phyloP scores from a whole-genome alignment of 2,888 invertebrate genomes.

The Catocala fraxini region DNA sequence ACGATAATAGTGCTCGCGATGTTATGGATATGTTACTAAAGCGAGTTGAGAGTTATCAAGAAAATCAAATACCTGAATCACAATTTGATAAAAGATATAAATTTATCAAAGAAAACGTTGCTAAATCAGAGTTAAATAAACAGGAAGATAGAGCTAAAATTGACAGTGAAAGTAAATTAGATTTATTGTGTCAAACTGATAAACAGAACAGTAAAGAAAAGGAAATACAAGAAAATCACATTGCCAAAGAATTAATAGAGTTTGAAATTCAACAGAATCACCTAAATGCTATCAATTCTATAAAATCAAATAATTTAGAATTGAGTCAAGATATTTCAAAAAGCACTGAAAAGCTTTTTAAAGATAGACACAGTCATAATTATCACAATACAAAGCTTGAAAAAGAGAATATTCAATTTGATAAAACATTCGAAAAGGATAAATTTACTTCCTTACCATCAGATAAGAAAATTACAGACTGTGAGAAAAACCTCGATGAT shows the following conservation, averaged over 20 bases:
- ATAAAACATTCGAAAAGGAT: constrained; percentile 74
- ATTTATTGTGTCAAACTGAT: constrained; percentile 29
- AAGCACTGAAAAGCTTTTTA: constrained; percentile 63
- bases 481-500: constrained; percentile 77
- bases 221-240: constrained; percentile 57
- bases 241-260: constrained; percentile 67
- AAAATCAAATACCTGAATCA: constrained; percentile 60
- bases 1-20: constrained; percentile 61
- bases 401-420: constrained; percentile 83
- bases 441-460: constrained; percentile 51
- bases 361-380: constrained; percentile 63
- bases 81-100: constrained; percentile 55
- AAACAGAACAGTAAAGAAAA: constrained; percentile 56
- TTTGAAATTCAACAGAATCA: constrained; percentile 64
- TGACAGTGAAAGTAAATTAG: constrained; percentile 55
- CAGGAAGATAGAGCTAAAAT: constrained; percentile 59
- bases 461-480: constrained; percentile 63
- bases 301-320: constrained; percentile 53
- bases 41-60: constrained; percentile 57
- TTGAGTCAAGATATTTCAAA: constrained; percentile 61
- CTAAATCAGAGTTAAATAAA: constrained; percentile 61
- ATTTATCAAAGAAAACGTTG: constrained; percentile 59
- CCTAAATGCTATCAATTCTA: constrained; percentile 61
- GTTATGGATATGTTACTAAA: constrained; percentile 62
- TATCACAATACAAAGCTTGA: constrained; percentile 66